Conservation (phyloP, 2,888 invertebrate species). For the Erebia aethiops region DNA sequence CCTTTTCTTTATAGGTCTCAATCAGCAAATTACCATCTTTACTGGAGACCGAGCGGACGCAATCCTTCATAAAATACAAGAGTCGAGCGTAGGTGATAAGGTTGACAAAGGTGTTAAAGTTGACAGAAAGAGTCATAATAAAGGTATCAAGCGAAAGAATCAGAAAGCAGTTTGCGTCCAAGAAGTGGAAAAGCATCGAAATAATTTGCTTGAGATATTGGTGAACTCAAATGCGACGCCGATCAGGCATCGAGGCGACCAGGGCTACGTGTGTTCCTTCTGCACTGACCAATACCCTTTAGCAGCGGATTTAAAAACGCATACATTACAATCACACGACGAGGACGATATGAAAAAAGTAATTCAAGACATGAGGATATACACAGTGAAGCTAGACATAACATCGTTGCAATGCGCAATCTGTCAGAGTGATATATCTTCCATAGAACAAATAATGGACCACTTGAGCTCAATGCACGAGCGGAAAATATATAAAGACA, state of each 20-base stretch:
- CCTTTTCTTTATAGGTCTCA: constrained; percentile 43
- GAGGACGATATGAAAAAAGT: constrained; percentile 47
- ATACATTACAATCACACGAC: constrained; percentile 50
- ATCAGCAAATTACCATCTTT: constrained; percentile 31
- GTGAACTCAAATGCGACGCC: constrained; percentile 57
- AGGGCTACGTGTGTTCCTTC: constrained; percentile 53
- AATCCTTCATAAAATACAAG: constrained; percentile 18
- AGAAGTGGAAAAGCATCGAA: constrained; percentile 65
- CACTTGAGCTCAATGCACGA: constrained; percentile 52
- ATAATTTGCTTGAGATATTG: constrained; percentile 52
- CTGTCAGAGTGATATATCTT: constrained; percentile 46
- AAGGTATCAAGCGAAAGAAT: constrained; percentile 1
- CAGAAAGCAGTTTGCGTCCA: constrained; percentile 9
- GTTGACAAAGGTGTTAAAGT: background rate
- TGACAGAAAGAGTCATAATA: background rate
- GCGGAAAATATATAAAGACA: constrained; percentile 48
- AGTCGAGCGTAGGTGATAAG: constrained; percentile 15
- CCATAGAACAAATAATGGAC: constrained; percentile 48
- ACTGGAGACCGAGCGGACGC: constrained; percentile 29
- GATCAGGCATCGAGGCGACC: constrained; percentile 46
- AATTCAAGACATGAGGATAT: constrained; percentile 38
- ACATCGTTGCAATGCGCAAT: constrained; percentile 56
- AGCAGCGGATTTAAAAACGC: constrained; percentile 53
- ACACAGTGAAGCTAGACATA: constrained; percentile 58
- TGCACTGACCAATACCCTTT: constrained; percentile 47